Evolutionary conservation across 35 echinoderm and acorn worm genomes (phyloP).

Genomic region (Eucidaris tribuloides): DNA sequence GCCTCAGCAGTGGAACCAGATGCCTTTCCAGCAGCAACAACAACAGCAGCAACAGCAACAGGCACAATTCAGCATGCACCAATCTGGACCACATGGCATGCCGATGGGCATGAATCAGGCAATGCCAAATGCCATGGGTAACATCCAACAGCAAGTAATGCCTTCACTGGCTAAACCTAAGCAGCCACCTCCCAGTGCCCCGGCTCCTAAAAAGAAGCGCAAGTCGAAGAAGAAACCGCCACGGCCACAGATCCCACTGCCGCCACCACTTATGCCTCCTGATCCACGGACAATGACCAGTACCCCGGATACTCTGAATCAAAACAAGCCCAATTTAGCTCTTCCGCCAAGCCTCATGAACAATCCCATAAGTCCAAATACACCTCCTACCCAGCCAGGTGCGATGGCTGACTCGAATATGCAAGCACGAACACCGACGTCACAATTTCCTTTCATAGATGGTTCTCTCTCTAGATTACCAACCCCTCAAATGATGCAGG

Average conservation of each 20-base stretch:
- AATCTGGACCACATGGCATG: neutral
- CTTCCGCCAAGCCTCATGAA: constrained; percentile 47
- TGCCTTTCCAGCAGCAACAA: constrained; percentile 46
- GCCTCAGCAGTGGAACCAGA: constrained; percentile 45
- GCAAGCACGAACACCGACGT: neutral
- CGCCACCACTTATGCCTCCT: constrained; percentile 46
- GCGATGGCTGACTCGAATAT: neutral
- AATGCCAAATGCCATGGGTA: neutral
- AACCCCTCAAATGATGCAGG: neutral
- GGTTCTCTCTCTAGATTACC: neutral
- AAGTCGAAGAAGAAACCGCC: constrained; percentile 1
- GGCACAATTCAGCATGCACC: constrained; percentile 10
- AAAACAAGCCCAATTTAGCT: constrained; percentile 45
- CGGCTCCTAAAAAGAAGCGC: neutral
- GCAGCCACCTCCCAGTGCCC: constrained; percentile 2
- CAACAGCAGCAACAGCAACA: constrained; percentile 43
- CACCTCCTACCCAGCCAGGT: constrained; percentile 4
- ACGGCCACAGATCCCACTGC: constrained; percentile 16
- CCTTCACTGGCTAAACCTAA: constrained; percentile 35
- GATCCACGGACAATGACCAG: constrained; percentile 35
- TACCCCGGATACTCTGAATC: constrained; percentile 21
- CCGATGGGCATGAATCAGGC: neutral
- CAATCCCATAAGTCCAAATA: constrained; percentile 77
- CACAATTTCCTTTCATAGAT: constrained; percentile 8
- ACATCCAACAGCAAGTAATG: constrained; percentile 12